phyloP scores from a whole-genome alignment of 92 coral and sea anemone species.

The Plumapathes pennacea region DNA sequence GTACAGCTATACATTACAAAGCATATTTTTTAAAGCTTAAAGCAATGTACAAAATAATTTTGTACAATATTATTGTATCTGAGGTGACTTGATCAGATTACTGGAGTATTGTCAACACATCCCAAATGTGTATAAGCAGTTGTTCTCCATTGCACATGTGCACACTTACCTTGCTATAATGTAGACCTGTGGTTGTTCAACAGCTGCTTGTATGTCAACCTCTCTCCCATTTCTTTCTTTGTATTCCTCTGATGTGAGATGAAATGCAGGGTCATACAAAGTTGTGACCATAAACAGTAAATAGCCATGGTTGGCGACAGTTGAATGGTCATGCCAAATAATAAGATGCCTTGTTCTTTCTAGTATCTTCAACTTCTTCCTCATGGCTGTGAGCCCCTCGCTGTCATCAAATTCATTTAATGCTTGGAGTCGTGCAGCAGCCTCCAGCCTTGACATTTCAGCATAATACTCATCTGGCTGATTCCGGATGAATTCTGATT shows the following conservation, averaged over 20 bases:
- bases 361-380: slow-evolving; percentile 10
- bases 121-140: no score
- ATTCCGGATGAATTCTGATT: not conserved
- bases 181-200: slow-evolving; percentile 33
- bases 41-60: no score
- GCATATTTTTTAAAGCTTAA: no score
- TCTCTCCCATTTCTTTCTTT: not conserved
- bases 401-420: not conserved
- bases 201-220: slow-evolving; percentile 28
- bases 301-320: slow-evolving; percentile 19
- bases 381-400: not conserved
- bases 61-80: no score
- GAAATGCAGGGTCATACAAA: slow-evolving; percentile 35
- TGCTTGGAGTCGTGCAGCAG: not conserved
- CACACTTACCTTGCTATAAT: slow-evolving; percentile 19
- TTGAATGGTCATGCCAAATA: slow-evolving; percentile 17
- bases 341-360: slow-evolving; percentile 25
- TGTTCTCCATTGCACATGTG: not conserved
- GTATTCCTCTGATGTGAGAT: slow-evolving; percentile 22
- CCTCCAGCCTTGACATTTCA: not conserved
- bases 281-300: slow-evolving; percentile 8
- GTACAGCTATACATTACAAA: no score
- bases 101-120: no score
- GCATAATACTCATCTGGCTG: not conserved
- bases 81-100: no score